These are phyloP conservation scores for Cichlasoma orientale DNA, from an alignment of 2,797 vertebrate genomes.

Conservation along the genomic window DNA sequence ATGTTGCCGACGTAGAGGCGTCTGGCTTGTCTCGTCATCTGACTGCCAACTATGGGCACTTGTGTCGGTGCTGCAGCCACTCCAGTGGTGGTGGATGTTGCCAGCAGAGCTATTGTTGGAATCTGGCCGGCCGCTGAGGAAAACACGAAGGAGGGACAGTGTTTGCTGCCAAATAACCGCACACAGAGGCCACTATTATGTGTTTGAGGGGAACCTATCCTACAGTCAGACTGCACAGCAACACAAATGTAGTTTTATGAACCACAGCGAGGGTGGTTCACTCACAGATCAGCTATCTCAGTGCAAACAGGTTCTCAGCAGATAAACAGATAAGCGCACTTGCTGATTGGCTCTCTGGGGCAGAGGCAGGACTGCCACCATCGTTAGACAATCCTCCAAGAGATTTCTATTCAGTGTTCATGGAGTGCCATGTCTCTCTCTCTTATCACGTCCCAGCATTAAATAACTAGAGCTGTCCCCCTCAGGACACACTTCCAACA, in stretches of 20 bases:
- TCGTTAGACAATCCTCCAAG: too few relatives aligned
- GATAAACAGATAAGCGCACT: too few relatives aligned
- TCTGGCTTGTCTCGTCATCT: slow-evolving; percentile 83
- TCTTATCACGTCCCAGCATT: neutral
- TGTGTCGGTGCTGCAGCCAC: slow-evolving; percentile 73
- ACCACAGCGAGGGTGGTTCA: neutral
- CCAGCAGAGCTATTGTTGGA: slow-evolving; percentile 78
- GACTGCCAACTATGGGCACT: slow-evolving; percentile 79
- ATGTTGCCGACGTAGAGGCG: slow-evolving; percentile 84
- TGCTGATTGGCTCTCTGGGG: neutral
- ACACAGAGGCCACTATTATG: neutral
- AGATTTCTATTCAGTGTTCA: neutral
- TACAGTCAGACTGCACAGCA: neutral
- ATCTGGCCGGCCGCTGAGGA: slow-evolving; percentile 80
- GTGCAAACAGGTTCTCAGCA: too few relatives aligned
- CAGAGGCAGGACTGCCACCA: rapidly evolving
- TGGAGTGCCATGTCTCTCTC: neutral
- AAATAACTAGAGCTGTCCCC: neutral
- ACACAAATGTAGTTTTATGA: neutral
- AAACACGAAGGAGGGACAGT: neutral
- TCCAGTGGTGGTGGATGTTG: slow-evolving; percentile 68
- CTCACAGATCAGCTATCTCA: neutral
- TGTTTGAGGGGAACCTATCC: neutral
- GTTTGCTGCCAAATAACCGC: neutral
- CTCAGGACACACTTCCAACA: too few relatives aligned